Evolutionary conservation across 2,113 vertebrate species (phyloP), one percentile per base, ranked within the genome.

Genomic region (Spea multiplicata): DNA sequence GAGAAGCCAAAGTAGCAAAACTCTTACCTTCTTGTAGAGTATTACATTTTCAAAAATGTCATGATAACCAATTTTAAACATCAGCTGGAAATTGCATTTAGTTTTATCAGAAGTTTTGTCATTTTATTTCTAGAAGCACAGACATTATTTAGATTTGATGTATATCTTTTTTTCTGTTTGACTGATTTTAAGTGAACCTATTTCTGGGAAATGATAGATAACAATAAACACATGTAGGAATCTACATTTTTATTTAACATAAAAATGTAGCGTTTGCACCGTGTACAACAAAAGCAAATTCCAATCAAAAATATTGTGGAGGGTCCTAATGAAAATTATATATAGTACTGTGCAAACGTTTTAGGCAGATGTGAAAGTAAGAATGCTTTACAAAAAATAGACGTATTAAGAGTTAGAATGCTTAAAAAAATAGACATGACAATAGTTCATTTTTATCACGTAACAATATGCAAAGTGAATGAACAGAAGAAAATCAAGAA

Each of bases 11-110:
- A 80, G 71, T 73, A 74, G 71, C 44, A 74, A 74, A 80, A 80
- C 71, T 74, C 78, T 67, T 74, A 61, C 78, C 68, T 80, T 73
- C 78, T 74, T 80, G 78, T 80, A 61, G 66, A 70, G 67, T 77
- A 77, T 70, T 77, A 77, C 75, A 77, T 77, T 80, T 80, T 80
- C 71, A 80, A 80, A 80, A 68, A 80, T 80, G 78, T 80, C 78
- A 80, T 80, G 78, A 80, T 80, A 80, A 73, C 64, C 71, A 80
- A 80, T 80, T 80, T 80, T 80, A 74, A 80, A 80, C 78, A 80
- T 80, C 78, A 80, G 78, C 78, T 73, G 78, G 78, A 80, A 80
- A 80, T 80, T 80, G 71, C 78, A 80, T 80, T 80, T 74, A 73
- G 71, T 80, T 74, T 80, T 80, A 80, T 80, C 78, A 74, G 44